Base-by-base conservation (phyloP, 2,797 vertebrate species). In the Amniataba percoides region DNA sequence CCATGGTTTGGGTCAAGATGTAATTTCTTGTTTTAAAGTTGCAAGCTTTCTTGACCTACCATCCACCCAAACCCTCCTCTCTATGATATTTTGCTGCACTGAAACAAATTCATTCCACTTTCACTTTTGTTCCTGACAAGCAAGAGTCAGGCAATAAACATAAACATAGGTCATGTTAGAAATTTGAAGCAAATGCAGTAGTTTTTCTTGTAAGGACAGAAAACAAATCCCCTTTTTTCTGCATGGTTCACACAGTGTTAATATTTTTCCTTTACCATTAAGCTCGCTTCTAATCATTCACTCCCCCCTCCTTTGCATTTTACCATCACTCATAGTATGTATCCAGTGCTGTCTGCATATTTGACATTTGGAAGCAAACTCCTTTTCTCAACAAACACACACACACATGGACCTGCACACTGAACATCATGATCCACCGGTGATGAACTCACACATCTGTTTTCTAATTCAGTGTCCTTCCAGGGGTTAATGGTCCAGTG, bases 401-500 rank as follows among this genome's bases (percentile, higher is more conserved):
- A 57, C 13, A 43, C 62, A 61, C 59, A 56, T 10, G 6, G n/a
- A 45, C 48, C n/a, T 19, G 55, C 23, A 74, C 46, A 21, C 46
- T 43, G 19, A 64, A 7, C 12, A 57, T 14, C 19, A 45, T 49
- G 4, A 58, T 21, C 65, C 59, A 42, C 70, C 73, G 74, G 81
- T 83, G 76, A 78, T 75, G 59, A 81, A 70, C 71, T 68, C 67
- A 70, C 84, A 74, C 81, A 86, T 88, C 74, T 90, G 89, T 74
- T 84, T 84, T 64, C 61, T 64, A 31, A 77, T 72, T 56, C 16
- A 3, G 56, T 53, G 49, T 84, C 87, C 45, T 71, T 57, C 42
- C 73, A 52, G 76, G 75, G 82, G 70, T 84, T 86, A 86, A 87
- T 81, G 84, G 78, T 78, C 74, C 81, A 63, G 71, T 34, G 83